Percentiles rank a stretch among this genome's conserved stretches.
These are phyloP conservation scores for Luperina nickerlii DNA, from an alignment of 2,888 invertebrate genomes.

Conservation along the genomic window DNA sequence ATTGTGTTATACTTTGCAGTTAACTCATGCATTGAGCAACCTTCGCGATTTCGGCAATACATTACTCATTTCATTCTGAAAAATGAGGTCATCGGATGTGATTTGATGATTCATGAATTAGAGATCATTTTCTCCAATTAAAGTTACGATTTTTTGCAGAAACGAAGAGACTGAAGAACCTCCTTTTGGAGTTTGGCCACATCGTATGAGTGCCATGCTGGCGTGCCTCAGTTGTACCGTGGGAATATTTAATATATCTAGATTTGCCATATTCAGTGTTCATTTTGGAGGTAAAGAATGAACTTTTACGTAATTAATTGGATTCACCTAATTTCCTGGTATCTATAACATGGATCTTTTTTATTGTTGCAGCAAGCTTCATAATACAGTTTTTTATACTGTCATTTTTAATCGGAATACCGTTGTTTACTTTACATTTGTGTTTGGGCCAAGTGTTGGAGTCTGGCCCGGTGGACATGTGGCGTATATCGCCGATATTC, in stretches of 20 bases:
- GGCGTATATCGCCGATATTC: slow-evolving; percentile 97
- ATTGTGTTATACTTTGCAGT: slow-evolving; percentile 34
- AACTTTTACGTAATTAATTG: slow-evolving; percentile 51
- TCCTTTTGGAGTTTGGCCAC: slow-evolving; percentile 87
- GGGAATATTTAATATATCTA: slow-evolving; percentile 96
- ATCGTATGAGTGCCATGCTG: slow-evolving; percentile 93
- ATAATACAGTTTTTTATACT: slow-evolving; percentile 96
- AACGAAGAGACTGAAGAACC: slow-evolving; percentile 86
- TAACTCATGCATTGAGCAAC: slow-evolving; percentile 46
- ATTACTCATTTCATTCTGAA: slow-evolving; percentile 61
- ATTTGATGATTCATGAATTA: slow-evolving; percentile 65
- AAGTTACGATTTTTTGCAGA: slow-evolving; percentile 71
- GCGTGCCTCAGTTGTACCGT: slow-evolving; percentile 96
- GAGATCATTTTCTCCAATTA: slow-evolving; percentile 24
- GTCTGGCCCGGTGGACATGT: slow-evolving; percentile 97
- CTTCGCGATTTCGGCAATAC: slow-evolving; percentile 55
- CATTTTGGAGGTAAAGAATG: slow-evolving; percentile 94
- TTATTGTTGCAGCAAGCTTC: slow-evolving; percentile 93
- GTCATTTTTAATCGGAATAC: slow-evolving; percentile 95
- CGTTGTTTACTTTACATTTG: slow-evolving; percentile 95
- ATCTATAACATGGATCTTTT: slow-evolving; percentile 52
- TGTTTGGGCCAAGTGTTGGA: slow-evolving; percentile 96
- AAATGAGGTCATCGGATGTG: slow-evolving; percentile 72
- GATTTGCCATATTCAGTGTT: slow-evolving; percentile 96
- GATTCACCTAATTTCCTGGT: slow-evolving; percentile 51